phyloP scores from a whole-genome alignment of 2,113 vertebrate species.

The Nycticorax nycticorax region DNA sequence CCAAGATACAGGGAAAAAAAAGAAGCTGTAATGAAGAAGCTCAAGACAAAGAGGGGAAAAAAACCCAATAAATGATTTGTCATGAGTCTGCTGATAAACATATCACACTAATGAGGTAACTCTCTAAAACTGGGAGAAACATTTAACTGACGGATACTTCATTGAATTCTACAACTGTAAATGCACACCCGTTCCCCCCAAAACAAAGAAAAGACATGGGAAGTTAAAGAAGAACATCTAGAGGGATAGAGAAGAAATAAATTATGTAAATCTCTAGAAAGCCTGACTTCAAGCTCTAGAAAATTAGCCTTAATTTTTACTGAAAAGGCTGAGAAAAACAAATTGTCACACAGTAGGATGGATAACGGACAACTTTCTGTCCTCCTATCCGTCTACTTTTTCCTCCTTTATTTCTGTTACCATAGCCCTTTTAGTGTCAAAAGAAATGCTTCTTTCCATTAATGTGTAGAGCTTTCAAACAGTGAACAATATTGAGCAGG shows the following conservation, averaged over 20 bases:
- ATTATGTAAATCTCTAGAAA: neutral
- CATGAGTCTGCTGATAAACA: neutral
- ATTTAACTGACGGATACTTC: neutral
- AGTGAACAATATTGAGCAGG: neutral
- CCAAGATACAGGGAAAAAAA: rapidly evolving
- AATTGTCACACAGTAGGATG: neutral
- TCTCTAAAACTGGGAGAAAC: neutral
- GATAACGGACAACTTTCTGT: neutral
- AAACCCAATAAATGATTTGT: rapidly evolving
- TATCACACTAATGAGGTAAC: rapidly evolving
- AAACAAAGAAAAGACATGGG: neutral
- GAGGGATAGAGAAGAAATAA: neutral
- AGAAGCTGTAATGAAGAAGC: neutral
- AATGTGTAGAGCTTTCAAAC: neutral
- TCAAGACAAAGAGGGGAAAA: neutral
- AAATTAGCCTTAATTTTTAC: neutral
- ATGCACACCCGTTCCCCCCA: neutral
- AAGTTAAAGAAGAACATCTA: neutral
- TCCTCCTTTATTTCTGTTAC: neutral
- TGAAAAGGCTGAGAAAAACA: neutral
- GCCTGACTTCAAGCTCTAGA: neutral
- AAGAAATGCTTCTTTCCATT: neutral
- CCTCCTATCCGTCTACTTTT: neutral
- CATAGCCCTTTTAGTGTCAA: neutral
- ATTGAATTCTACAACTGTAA: neutral